Evolutionary conservation across 2,888 invertebrate genomes (phyloP), one percentile per base, ranked within the genome.

Genomic region (Spialia ferax): DNA sequence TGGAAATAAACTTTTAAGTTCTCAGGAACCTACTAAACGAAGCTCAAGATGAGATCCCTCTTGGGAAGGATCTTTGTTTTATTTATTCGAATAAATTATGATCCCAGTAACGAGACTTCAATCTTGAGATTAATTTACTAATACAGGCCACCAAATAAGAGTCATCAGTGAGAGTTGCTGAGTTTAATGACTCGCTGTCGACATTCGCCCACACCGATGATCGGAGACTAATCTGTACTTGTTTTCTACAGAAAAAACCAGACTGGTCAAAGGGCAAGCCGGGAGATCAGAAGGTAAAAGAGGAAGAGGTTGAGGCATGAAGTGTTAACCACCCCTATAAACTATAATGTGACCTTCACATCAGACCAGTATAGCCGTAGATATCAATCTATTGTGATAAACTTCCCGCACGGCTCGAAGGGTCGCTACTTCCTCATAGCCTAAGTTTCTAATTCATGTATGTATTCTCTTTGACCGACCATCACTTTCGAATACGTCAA

Each of bases 261-360:
- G 98, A 98, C 95, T 98, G 98, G 98, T 97, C 98, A 90, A 98
- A 98, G 96, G 95, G 95, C 94, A 97, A 97, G 89, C 96, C 96
- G 88, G 97, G 97, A 86, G 97, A 97, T 93, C 97, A 97, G 96
- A 97, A 97, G 95, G 97, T 96, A 95, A 97, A 96, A 93, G 96
- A 96, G 93, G 96, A 95, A 92, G 95, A 95, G 89, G 96, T 96
- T 91, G 97, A 97, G 95, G 97, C 97, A 96, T 97, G 96, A 97
- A 91, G 85, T 86, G 86, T 87, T 86, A 74, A 82, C 77, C 77
- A 71, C 81, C 79, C 80, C 82, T 78, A 84, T 81, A 86, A 82
- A 82, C 77, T 79, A 79, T 87, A 73, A 72, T 77, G 82, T 90
- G 89, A 89, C 88, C 86, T 87, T 82, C 85, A 83, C 86, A 87